These are phyloP conservation scores for Cynodonichthys magdalenae DNA, from an alignment of 2,797 vertebrate species.

Conservation along the genomic window DNA sequence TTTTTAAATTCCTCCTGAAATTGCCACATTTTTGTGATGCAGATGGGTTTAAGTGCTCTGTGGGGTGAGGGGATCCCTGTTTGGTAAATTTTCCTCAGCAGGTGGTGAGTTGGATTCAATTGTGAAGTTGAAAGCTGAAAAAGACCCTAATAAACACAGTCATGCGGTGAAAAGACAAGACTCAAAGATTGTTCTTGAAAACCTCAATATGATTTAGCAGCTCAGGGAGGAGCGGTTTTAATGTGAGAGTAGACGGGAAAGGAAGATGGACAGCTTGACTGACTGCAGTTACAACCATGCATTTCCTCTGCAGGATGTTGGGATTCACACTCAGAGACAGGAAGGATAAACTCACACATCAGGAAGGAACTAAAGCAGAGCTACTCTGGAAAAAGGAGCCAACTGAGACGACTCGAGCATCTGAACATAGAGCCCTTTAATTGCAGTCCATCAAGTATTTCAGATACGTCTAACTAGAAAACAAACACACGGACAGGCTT, in stretches of 20 bases:
- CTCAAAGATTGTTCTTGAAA: neutral
- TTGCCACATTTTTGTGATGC: neutral
- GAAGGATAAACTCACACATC: neutral
- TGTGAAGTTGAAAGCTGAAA: neutral
- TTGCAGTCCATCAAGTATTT: neutral
- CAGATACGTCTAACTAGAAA: no score
- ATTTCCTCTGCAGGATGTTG: neutral
- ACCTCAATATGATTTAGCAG: neutral
- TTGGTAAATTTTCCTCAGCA: neutral
- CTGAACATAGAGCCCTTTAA: neutral
- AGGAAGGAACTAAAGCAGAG: neutral
- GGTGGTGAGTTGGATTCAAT: neutral
- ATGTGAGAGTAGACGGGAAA: neutral
- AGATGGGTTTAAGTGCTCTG: neutral
- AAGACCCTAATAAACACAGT: neutral
- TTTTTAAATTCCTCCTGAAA: neutral
- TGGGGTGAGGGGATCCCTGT: no score
- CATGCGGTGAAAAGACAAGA: neutral
- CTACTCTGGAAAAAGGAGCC: neutral
- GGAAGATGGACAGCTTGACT: neutral
- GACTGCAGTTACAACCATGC: neutral
- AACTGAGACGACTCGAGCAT: neutral
- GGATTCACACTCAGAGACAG: neutral
- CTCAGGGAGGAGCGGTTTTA: neutral
- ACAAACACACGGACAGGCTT: no score